Conservation (phyloP, 2,113 vertebrate genomes). For the Nymphicus hollandicus region DNA sequence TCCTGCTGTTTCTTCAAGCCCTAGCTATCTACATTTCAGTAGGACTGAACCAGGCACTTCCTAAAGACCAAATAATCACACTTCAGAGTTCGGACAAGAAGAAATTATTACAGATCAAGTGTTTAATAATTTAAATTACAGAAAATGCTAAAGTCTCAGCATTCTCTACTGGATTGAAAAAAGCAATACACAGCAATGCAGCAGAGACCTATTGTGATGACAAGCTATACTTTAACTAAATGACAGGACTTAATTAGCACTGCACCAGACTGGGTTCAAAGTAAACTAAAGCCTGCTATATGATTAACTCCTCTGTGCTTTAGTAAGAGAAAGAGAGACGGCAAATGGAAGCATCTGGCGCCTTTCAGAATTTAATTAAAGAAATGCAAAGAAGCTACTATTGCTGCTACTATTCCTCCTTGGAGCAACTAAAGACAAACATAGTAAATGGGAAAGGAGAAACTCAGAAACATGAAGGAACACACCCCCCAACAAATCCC, state of each 20-base stretch:
- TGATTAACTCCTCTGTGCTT: constrained; percentile 26
- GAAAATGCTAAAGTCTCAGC: neutral
- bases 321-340: neutral
- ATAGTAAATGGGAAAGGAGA: neutral
- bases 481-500: neutral
- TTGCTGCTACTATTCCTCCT: constrained; percentile 12
- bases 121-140: neutral
- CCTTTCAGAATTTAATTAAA: constrained; percentile 55
- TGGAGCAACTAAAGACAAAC: constrained; percentile 1
- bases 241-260: constrained; percentile 29
- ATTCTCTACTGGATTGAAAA: neutral
- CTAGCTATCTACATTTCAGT: neutral
- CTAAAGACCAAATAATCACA: neutral
- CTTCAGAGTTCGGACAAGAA: neutral
- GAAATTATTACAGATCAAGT: neutral
- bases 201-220: neutral
- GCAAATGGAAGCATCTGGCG: constrained; percentile 15
- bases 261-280: constrained; percentile 3
- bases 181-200: neutral
- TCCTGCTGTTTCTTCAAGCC: neutral
- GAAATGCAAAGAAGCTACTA: constrained; percentile 21
- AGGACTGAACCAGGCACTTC: neutral
- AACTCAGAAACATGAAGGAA: neutral
- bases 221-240: constrained; percentile 5
- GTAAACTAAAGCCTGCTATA: constrained; percentile 14